Conservation (phyloP, 2,888 invertebrate species). For the Acrocera orbiculus region DNA sequence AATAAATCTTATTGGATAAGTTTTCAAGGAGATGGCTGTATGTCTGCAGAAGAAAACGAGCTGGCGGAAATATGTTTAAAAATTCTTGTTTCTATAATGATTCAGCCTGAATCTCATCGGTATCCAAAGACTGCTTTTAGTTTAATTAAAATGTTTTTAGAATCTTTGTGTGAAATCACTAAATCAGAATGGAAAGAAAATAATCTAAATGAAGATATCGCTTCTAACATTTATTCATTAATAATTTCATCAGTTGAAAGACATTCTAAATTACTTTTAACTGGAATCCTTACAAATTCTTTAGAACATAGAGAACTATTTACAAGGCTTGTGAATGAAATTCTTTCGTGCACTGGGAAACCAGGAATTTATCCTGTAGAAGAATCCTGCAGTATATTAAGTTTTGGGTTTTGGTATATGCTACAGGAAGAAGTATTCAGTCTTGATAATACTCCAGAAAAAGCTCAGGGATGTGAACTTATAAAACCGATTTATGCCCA, state of each 20-base stretch:
- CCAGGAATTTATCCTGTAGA: conserved; percentile 73
- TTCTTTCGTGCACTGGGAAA: conserved; percentile 62
- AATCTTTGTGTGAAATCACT: conserved; percentile 37
- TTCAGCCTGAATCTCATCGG: conserved; percentile 43
- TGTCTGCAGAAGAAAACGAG: conserved; percentile 38
- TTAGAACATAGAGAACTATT: conserved; percentile 34
- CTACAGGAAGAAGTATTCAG: conserved; percentile 41
- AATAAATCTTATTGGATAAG: conserved; percentile 32
- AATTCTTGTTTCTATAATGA: conserved; percentile 34
- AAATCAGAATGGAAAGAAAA: conserved; percentile 34
- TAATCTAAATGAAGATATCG: conserved; percentile 39
- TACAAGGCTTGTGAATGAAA: conserved; percentile 46
- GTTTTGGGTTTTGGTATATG: conserved; percentile 84
- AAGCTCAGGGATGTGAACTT: conserved; percentile 29
- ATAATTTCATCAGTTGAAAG: conserved; percentile 53
- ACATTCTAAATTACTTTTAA: conserved; percentile 38
- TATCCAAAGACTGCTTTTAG: conserved; percentile 39
- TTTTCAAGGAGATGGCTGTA: conserved; percentile 33
- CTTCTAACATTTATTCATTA: conserved; percentile 47
- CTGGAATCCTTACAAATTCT: conserved; percentile 23
- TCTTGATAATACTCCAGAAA: conserved; percentile 21
- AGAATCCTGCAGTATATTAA: conserved; percentile 68
- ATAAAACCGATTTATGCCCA: conserved; percentile 65
- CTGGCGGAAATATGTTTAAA: conserved; percentile 44
- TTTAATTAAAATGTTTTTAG: conserved; percentile 40